Evolutionary conservation across 2,113 vertebrate genomes (phyloP).

Genomic region (Campylomormyrus tamandua): DNA sequence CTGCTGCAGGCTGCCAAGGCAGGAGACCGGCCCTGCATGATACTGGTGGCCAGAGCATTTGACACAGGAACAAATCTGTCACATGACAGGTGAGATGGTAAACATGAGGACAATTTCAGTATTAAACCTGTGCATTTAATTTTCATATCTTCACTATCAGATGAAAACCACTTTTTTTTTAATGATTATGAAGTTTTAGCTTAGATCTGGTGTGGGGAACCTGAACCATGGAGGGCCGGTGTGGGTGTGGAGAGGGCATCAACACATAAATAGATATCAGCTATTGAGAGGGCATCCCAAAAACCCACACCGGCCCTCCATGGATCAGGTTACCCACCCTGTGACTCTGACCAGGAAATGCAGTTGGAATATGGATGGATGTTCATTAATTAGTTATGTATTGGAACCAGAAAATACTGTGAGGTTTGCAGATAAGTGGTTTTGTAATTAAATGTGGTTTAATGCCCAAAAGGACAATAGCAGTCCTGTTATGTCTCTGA

Average conservation of each 20-base stretch:
- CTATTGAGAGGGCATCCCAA: too few relatives aligned
- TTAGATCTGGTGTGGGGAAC: background rate
- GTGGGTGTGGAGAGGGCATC: too few relatives aligned
- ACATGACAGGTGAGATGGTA: constrained; percentile 68
- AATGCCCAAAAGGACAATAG: background rate
- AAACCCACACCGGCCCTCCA: too few relatives aligned
- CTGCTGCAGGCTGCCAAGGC: constrained; percentile 84
- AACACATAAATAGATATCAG: too few relatives aligned
- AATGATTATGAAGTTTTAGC: background rate
- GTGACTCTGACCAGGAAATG: background rate
- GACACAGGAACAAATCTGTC: constrained; percentile 75
- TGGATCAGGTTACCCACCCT: too few relatives aligned
- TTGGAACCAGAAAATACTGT: background rate
- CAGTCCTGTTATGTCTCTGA: background rate
- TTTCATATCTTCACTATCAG: background rate
- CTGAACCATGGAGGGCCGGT: too few relatives aligned
- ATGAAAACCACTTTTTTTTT: background rate
- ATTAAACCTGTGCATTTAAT: background rate
- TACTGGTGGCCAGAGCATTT: constrained; percentile 80
- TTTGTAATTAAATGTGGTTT: background rate
- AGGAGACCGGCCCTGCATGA: constrained; percentile 87
- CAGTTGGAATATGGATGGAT: background rate
- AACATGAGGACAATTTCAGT: background rate
- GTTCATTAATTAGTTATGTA: background rate
- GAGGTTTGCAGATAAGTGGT: background rate